Base-by-base conservation (phyloP, 2,888 invertebrate species). In the Syrista parreyssii region DNA sequence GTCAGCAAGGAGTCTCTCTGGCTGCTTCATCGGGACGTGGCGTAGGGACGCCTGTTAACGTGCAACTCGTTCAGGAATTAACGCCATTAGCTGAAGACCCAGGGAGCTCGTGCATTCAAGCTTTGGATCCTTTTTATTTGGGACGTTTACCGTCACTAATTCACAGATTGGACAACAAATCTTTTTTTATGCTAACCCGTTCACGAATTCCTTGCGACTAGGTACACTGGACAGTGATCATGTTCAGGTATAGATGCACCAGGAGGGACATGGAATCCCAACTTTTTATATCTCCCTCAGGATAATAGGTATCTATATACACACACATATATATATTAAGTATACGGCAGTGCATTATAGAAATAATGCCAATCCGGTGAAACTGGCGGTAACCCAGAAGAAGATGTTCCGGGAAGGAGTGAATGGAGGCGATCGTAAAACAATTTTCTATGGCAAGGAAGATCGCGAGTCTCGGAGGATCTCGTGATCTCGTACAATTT, bases 31-130 rank as follows among this genome's bases (percentile, higher is more conserved):
- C 69, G 72, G 33, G 76, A 78, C 68, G 73, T 71, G 79, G 82
- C 73, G 73, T 75, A 69, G 77, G 68, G 80, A 80, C 77, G 76
- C 71, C 77, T 79, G 79, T 83, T 79, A 68, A 74, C 78, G 73
- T 35, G 74, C 77, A 78, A 79, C 75, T 81, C 79, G 82, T 80
- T 84, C 82, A 82, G 82, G 84, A 84, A 86, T 86, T 86, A 85
- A 84, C 82, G 83, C 85, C 82, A 86, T 86, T 85, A 87, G 82
- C 78, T 79, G 80, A 77, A 78, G 80, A 71, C 71, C 31, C 71
- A 33, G 31, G 32, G 71, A 71, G 71, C 71, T 71, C 71, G 71
- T 71, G 71, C 71, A 71, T 71, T 71, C 71, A 71, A 31, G 12
- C 32, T 33, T 71, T 33, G 71, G 31, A 31, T 71, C 71, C n/a